Conservation (phyloP, 2,113 vertebrate species). For the Fukomys damarensis region DNA sequence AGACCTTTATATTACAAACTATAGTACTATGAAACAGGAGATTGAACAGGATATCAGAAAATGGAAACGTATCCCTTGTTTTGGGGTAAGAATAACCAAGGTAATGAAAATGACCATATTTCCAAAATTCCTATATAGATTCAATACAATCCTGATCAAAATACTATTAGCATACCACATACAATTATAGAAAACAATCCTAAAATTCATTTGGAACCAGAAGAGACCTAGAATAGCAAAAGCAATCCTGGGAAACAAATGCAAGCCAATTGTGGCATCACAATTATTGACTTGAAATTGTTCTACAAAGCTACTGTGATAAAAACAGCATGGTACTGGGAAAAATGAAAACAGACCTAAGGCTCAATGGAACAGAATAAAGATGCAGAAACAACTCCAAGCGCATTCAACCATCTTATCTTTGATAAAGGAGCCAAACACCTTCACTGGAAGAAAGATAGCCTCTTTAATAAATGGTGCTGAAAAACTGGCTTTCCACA, state of each 20-base stretch:
- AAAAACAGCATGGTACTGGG: not conserved
- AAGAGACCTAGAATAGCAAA: too few species aligned
- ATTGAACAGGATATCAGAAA: not conserved
- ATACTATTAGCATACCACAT: too few species aligned
- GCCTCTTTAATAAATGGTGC: not conserved
- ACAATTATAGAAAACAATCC: too few species aligned
- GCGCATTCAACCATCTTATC: not conserved
- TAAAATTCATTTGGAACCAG: too few species aligned
- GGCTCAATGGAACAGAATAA: not conserved
- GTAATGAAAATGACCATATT: not conserved
- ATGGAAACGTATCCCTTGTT: too few species aligned
- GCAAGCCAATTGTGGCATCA: too few species aligned
- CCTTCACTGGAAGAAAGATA: not conserved
- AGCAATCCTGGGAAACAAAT: too few species aligned
- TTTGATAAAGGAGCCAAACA: not conserved
- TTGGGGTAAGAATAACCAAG: not conserved
- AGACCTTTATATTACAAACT: not conserved
- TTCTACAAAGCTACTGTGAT: not conserved
- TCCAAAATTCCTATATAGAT: not conserved
- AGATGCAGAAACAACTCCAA: not conserved
- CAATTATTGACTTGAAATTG: too few species aligned
- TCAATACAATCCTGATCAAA: too few species aligned
- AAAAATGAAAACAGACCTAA: not conserved
- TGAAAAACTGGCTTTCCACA: not conserved
- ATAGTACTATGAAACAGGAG: not conserved